These are phyloP conservation scores for Trachymyrmex cornetzi DNA, from an alignment of 1,140 invertebrate species.

Conservation along the genomic window DNA sequence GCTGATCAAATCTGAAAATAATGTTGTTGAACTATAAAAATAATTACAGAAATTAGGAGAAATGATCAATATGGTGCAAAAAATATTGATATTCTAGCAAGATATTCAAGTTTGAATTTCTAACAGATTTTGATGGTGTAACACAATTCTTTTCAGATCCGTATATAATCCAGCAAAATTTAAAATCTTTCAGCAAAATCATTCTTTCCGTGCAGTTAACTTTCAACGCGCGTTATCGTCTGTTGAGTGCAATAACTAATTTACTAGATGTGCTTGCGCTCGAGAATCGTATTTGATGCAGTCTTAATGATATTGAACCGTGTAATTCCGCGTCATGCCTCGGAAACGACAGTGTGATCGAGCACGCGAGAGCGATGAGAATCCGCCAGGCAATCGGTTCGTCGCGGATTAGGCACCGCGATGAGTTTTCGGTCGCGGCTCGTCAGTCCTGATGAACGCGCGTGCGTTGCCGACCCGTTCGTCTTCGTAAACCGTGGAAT, in stretches of 20 bases:
- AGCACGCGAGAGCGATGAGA: constrained; percentile 42
- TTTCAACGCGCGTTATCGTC: background rate
- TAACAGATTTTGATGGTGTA: too few relatives aligned
- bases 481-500: constrained; percentile 13
- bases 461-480: background rate
- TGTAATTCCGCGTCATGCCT: constrained; percentile 31
- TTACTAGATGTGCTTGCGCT: constrained; percentile 29
- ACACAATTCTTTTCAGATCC: too few relatives aligned
- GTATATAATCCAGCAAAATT: too few relatives aligned
- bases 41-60: too few relatives aligned
- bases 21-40: too few relatives aligned
- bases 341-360: background rate
- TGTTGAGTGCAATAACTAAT: constrained; percentile 56
- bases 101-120: too few relatives aligned
- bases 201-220: constrained; percentile 7
- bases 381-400: constrained; percentile 39
- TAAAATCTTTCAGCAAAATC: too few relatives aligned
- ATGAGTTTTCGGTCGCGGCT: background rate
- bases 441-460: constrained; percentile 20
- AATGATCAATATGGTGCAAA: too few relatives aligned
- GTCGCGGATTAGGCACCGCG: constrained; percentile 42
- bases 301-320: constrained; percentile 66
- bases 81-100: too few relatives aligned
- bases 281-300: constrained; percentile 45
- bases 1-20: too few relatives aligned